These are phyloP conservation scores for Gopherus evgoodei DNA, from an alignment of 2,113 vertebrate genomes.

Conservation along the genomic window DNA sequence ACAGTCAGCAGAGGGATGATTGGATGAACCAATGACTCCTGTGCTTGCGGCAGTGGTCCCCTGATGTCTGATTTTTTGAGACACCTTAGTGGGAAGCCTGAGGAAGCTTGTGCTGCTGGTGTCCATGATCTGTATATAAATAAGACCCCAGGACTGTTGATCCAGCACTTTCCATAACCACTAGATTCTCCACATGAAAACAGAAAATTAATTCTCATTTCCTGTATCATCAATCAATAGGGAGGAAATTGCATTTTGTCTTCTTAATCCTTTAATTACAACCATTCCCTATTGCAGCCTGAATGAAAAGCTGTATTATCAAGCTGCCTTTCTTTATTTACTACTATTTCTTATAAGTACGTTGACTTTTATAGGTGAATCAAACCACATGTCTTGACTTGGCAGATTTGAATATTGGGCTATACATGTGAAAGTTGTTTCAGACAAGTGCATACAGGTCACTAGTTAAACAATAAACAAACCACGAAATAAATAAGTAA, in stretches of 20 bases:
- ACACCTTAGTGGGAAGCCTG: not conserved
- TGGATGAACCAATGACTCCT: not conserved
- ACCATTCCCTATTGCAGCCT: not conserved
- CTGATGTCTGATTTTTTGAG: not conserved
- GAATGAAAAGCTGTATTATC: not conserved
- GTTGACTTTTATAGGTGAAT: not conserved
- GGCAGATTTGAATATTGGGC: not conserved
- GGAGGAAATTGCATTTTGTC: conserved; percentile 73
- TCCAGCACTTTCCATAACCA: not conserved
- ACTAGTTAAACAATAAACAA: not conserved
- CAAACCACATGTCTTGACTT: not conserved
- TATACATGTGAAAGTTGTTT: not conserved
- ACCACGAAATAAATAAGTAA: not conserved
- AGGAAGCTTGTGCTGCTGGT: not conserved
- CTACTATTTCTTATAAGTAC: not conserved
- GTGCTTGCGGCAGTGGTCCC: not conserved
- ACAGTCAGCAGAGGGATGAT: not conserved
- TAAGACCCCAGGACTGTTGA: not conserved
- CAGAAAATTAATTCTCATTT: conserved; percentile 83
- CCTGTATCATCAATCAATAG: conserved; percentile 78
- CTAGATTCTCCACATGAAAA: not conserved
- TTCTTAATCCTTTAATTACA: conserved; percentile 77
- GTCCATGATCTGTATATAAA: not conserved
- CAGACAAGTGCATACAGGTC: not conserved
- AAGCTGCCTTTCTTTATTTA: not conserved